Percentiles rank a stretch among this genome's conserved stretches.
Evolutionary conservation across 1,140 invertebrate genomes (phyloP).

Genomic region (Musca domestica): DNA sequence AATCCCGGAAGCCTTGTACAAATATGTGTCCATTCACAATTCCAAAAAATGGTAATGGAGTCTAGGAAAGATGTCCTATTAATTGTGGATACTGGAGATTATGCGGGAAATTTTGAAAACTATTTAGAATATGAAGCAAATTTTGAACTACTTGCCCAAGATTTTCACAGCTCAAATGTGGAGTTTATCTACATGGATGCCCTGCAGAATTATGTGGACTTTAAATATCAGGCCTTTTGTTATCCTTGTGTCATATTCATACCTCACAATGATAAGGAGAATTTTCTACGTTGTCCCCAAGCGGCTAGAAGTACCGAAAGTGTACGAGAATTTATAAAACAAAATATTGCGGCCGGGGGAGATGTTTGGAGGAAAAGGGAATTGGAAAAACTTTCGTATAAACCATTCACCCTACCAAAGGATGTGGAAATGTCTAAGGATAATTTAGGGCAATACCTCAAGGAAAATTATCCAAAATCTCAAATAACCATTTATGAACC

Average conservation of each 20-base stretch:
- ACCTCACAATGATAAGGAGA: constrained; percentile 4
- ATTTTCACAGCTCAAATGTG: neutral
- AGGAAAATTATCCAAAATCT: neutral
- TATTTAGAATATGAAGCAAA: constrained; percentile 1
- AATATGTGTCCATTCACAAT: neutral
- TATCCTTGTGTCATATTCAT: constrained; percentile 19
- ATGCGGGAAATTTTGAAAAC: neutral
- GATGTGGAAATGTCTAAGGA: no score
- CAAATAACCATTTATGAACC: neutral
- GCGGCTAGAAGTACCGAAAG: neutral
- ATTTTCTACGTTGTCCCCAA: constrained; percentile 11
- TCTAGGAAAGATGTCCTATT: neutral
- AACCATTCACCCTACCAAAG: neutral
- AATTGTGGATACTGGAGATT: neutral
- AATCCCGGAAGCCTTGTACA: neutral
- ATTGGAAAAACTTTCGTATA: neutral
- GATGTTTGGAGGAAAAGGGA: neutral
- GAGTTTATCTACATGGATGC: constrained; percentile 22
- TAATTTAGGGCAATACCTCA: neutral
- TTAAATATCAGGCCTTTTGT: constrained; percentile 13
- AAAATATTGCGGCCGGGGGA: neutral
- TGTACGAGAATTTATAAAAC: neutral
- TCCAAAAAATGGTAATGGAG: neutral
- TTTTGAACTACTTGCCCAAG: neutral
- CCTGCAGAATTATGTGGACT: constrained; percentile 14